Base-by-base conservation (phyloP, 2,888 invertebrate genomes). In the Kuschelorhynchus macadamiae region DNA sequence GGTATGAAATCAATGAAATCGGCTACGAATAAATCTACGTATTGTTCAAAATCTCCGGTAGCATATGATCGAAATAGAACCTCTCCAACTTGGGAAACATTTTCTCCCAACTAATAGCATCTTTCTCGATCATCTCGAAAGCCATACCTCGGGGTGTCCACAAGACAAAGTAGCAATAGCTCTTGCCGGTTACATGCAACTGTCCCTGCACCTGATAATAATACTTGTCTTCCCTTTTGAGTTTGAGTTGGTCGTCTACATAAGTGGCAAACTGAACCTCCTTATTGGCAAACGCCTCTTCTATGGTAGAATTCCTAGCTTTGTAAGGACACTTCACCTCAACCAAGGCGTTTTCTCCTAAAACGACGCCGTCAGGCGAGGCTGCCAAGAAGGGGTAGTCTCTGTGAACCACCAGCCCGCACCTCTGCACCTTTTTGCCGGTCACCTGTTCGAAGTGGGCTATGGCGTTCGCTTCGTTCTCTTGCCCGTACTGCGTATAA, bases 241-340 rank as follows among this genome's bases (percentile, higher is more conserved):
- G 59, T 11, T 41, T 63, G 8, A 77, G 66, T 3, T 44, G 25
- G 1, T 71, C 72, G 17, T 74, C 65, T 32, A 66, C 67, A 8
- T 66, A 60, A 11, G 59, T 72, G 8, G 74, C 76, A 46, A 67
- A 77, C 7, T 66, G 50, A 47, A 77, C 75, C 2, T 74, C 65
- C 36, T 72, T 71, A 17, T 69, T 57, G 18, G 60, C 50, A 20
- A 76, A 71, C 0, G 74, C 77, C 2, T 76, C 74, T 39, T 72
- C 71, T 1, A 75, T 60, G 0, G 67, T 72, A 11, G 67, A 59
- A 18, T 74, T 68, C 66, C 60, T 65, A 0, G 74, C 75, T 55
- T 76, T 76, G 49, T 73, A 78, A 1, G 78, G 78, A 44, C 77
- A 78, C 55, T 78, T 78, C 1, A 77, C 67, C 69, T 78, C 78